Evolutionary conservation across 64 coral and sea anemone genomes (phyloP).

Genomic region (Pocillopora damicornis): DNA sequence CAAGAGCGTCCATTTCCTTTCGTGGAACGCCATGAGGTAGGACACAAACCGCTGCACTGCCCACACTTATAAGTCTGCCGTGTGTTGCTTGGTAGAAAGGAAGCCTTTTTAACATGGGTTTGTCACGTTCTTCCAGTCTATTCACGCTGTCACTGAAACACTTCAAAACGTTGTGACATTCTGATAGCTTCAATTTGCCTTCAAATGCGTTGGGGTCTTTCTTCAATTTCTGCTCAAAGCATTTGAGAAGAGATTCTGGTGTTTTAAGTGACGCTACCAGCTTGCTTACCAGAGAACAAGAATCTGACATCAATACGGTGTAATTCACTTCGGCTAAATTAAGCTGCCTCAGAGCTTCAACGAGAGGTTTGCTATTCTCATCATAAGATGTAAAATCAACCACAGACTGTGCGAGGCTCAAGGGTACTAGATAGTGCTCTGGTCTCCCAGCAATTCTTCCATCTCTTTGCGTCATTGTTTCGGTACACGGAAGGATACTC

Average conservation of each 20-base stretch:
- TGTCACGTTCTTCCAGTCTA: neutral
- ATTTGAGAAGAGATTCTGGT: neutral
- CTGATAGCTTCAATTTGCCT: neutral
- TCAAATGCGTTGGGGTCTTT: neutral
- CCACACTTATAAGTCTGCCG: neutral
- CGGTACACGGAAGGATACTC: conserved; percentile 52
- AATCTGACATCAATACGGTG: neutral
- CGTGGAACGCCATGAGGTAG: conserved; percentile 8
- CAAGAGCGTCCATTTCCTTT: neutral
- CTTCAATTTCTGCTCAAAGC: neutral
- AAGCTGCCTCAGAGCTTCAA: neutral
- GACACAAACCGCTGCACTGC: neutral
- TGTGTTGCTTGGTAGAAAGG: conserved; percentile 36
- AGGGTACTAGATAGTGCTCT: conserved; percentile 19
- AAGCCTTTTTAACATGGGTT: neutral
- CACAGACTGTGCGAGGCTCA: conserved; percentile 26
- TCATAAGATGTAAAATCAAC: conserved; percentile 9
- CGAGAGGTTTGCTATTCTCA: neutral
- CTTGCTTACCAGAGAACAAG: neutral
- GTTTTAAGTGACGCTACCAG: conserved; percentile 39
- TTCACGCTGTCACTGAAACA: conserved; percentile 21
- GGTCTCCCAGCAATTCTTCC: neutral
- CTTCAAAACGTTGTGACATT: neutral
- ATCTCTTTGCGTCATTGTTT: neutral
- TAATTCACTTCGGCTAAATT: conserved; percentile 43